Conservation (phyloP, 2,888 invertebrate genomes). For the Gymnoscelis rufifasciata region DNA sequence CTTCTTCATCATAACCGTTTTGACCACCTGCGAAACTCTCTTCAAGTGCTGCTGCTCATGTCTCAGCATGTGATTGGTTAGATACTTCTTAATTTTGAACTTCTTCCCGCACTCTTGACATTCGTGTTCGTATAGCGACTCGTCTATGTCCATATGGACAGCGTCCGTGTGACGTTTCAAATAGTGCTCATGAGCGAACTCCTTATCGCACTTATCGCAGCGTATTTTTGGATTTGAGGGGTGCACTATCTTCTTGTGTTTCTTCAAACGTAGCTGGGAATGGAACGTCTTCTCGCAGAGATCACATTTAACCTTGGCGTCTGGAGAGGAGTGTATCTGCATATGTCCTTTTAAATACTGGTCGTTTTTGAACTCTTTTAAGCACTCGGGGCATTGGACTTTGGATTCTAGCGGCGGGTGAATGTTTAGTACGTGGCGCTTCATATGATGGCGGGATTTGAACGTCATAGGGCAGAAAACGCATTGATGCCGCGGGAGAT, state of each 20-base stretch:
- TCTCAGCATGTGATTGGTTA: conserved; percentile 65
- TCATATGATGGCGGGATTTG: conserved; percentile 70
- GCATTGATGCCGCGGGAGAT: conserved; percentile 60
- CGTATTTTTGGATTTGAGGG: conserved; percentile 62
- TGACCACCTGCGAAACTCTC: conserved; percentile 66
- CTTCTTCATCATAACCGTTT: conserved; percentile 62
- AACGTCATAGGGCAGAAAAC: conserved; percentile 71
- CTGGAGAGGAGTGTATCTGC: conserved; percentile 64
- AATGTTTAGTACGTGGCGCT: conserved; percentile 65
- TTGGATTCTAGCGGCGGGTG: conserved; percentile 71
- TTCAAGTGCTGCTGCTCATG: conserved; percentile 70
- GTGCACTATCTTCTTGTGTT: conserved; percentile 70
- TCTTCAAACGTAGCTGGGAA: conserved; percentile 63
- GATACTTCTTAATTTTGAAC: conserved; percentile 64
- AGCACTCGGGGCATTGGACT: conserved; percentile 64
- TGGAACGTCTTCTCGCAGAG: conserved; percentile 67
- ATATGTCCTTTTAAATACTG: conserved; percentile 70
- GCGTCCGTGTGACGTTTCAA: conserved; percentile 59
- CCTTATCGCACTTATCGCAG: conserved; percentile 67
- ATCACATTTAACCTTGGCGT: conserved; percentile 67
- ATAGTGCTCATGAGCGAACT: conserved; percentile 68
- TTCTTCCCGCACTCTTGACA: conserved; percentile 69
- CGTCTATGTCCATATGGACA: conserved; percentile 62
- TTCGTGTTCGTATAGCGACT: conserved; percentile 58
- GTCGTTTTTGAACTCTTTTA: conserved; percentile 71